Percentiles rank a stretch among this genome's conserved stretches.
Conservation (phyloP, 2,888 invertebrate genomes). For the Muschampia plurimacula region DNA sequence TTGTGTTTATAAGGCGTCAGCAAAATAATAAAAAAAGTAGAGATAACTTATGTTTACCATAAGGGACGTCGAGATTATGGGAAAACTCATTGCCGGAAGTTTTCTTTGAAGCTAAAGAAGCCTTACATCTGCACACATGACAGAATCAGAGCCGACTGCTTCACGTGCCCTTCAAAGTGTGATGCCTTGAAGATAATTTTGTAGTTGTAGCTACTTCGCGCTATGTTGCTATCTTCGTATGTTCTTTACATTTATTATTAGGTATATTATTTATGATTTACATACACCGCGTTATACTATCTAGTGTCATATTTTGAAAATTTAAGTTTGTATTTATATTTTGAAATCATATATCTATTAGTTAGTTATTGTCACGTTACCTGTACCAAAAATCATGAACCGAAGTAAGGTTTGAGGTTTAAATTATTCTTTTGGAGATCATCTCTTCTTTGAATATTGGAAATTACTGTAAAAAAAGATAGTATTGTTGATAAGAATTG, state of each 20-base stretch:
- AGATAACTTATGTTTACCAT: background rate
- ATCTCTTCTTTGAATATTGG: no score
- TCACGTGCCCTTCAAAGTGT: background rate
- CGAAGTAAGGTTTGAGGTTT: no score
- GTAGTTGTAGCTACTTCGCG: background rate
- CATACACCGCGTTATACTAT: background rate
- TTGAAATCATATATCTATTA: no score
- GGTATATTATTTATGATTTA: background rate
- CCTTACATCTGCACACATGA: background rate
- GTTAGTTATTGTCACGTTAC: no score
- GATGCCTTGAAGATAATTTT: background rate
- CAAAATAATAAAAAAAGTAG: background rate
- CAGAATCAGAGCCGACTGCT: background rate
- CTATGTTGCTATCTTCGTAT: no score
- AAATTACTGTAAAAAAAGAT: no score
- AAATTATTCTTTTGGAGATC: no score
- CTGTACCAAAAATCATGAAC: no score
- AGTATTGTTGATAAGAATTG: no score
- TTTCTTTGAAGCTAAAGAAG: background rate
- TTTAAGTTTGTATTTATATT: no score
- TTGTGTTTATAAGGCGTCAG: no score
- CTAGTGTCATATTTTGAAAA: no score
- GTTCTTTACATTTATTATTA: background rate
- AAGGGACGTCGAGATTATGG: background rate
- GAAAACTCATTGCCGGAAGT: conserved; percentile 1